Evolutionary conservation across 1,140 invertebrate species (phyloP), one percentile per base, ranked within the genome.

Genomic region (Cotesia typhae): DNA sequence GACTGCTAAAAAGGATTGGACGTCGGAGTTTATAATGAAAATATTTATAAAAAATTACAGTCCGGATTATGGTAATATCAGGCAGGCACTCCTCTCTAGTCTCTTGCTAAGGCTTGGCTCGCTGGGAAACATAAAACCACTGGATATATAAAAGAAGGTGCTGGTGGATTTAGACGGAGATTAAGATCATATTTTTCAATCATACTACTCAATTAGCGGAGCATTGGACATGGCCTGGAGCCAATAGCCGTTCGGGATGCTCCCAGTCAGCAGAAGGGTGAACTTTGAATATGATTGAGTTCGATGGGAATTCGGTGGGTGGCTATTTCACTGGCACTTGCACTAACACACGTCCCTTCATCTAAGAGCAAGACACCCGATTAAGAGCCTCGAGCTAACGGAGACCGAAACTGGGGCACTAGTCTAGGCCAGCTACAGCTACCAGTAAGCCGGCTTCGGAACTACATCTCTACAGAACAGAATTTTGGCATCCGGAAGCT

Each of bases 131-230:
- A 69, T 41, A 28, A 51, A 67, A 36, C 47, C 4, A 47, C 17
- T 17, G 41, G 41, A 47, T 47, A 37, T 10, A 17, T 17, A 17
- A 41, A 41, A 65, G 65, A 67, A 53, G 53, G 9, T 52, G 17
- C 35, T 68, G 67, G 53, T 68, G 67, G 57, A 60, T 28, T 63
- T n/a, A 37, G 35, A 63, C 14, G 28, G 14, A 61, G 68, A 59
- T 57, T 17, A 57, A 59, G 57, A 70, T 60, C 61, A 70, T 38
- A 28, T 47, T 36, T 57, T 70, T 70, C 55, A 60, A 41, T 61
- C 60, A 55, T 20, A 78, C 79, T 76, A 82, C 79, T 83, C 81
- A 80, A 84, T 84, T 84, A 83, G 76, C 75, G 72, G 41, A 47
- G 41, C 5, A 47, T 80, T 82, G 79, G 73, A 82, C 82, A 81